phyloP scores from a whole-genome alignment of 2,113 vertebrate genomes.

The Fukomys damarensis region DNA sequence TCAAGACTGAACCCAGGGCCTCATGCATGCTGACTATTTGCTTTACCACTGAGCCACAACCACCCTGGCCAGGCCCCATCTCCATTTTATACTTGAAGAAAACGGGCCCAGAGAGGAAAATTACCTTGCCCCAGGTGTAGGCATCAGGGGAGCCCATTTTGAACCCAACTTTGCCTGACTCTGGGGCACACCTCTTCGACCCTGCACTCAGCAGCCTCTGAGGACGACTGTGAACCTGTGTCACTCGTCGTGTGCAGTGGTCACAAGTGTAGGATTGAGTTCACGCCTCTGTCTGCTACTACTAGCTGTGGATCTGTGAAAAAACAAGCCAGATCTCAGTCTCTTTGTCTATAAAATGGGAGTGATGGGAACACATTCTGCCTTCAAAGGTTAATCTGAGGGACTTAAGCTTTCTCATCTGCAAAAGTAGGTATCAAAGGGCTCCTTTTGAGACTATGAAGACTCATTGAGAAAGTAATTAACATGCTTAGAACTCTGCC shows the following conservation, averaged over 20 bases:
- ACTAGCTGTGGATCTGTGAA: neutral
- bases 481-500: neutral
- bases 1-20: neutral
- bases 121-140: neutral
- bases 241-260: rapidly evolving
- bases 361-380: neutral
- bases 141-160: neutral
- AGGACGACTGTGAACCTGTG: rapidly evolving
- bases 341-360: neutral
- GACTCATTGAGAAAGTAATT: neutral
- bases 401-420: neutral
- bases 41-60: neutral
- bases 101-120: neutral
- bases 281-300: neutral
- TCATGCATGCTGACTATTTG: neutral
- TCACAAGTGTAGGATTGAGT: neutral
- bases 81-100: neutral
- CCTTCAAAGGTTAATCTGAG: neutral
- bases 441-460: neutral
- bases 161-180: neutral
- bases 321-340: neutral
- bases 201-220: rapidly evolving
- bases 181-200: neutral
- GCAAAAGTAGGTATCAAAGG: neutral
- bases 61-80: neutral